A percentile compares a stretch with the other conserved stretches of the same genome.
phyloP scores from a whole-genome alignment of 1,140 invertebrate genomes.

The Eumaeus atala region DNA sequence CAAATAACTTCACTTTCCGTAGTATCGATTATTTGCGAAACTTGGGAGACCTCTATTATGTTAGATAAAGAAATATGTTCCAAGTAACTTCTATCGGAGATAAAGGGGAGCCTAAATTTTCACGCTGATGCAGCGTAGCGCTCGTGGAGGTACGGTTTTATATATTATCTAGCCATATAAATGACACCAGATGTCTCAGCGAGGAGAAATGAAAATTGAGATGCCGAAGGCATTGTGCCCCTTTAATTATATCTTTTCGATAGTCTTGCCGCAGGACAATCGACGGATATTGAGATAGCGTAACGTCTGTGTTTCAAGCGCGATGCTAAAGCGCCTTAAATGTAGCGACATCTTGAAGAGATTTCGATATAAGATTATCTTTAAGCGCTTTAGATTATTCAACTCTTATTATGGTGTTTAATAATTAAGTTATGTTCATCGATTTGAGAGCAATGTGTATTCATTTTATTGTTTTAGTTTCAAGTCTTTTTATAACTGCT shows the following conservation, averaged over 20 bases:
- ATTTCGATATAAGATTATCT: neutral
- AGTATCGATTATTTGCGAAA: too few species aligned
- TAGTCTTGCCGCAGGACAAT: slow-evolving; percentile 57
- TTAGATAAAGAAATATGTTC: slow-evolving; percentile 1
- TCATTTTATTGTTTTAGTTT: too few species aligned
- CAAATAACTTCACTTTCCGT: too few species aligned
- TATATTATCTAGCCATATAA: slow-evolving; percentile 64
- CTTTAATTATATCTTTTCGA: slow-evolving; percentile 67
- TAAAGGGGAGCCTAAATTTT: slow-evolving; percentile 9
- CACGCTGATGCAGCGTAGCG: slow-evolving; percentile 3
- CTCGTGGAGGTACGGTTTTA: slow-evolving; percentile 30
- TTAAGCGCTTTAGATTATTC: too few species aligned
- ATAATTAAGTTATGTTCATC: too few species aligned
- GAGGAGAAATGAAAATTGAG: slow-evolving; percentile 69
- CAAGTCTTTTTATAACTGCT: too few species aligned
- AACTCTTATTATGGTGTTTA: too few species aligned
- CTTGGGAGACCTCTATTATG: too few species aligned
- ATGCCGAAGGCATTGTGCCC: slow-evolving; percentile 65
- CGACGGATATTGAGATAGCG: slow-evolving; percentile 23
- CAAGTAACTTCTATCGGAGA: neutral
- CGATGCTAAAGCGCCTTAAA: too few species aligned
- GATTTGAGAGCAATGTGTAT: too few species aligned
- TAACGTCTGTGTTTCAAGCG: too few species aligned
- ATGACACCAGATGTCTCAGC: slow-evolving; percentile 63
- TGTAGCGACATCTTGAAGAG: too few species aligned